A percentile compares a stretch with the other conserved stretches of the same genome.
These are phyloP conservation scores for Diachasma alloeum DNA, from an alignment of 1,140 invertebrate species.

Conservation along the genomic window DNA sequence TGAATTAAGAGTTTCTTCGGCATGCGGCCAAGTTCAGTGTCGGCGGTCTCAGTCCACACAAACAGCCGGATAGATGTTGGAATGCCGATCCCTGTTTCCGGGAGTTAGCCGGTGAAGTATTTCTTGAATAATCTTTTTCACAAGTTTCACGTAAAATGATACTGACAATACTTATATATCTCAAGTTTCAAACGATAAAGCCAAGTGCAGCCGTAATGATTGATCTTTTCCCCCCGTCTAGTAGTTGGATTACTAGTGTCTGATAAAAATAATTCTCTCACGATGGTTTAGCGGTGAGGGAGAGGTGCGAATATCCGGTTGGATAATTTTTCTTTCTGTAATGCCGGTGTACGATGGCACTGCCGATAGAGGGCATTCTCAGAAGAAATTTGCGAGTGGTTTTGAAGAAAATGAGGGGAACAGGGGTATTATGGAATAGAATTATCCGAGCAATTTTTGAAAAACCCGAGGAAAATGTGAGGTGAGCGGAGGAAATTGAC, in stretches of 20 bases:
- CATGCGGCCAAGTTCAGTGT: too few relatives aligned
- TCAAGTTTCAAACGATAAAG: neutral
- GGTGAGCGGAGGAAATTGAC: too few relatives aligned
- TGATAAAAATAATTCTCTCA: conserved; percentile 8
- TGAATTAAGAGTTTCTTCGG: too few relatives aligned
- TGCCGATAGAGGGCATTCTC: neutral
- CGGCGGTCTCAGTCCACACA: too few relatives aligned
- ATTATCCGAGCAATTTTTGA: too few relatives aligned
- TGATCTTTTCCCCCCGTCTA: neutral
- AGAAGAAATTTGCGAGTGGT: neutral
- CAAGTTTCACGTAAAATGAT: neutral
- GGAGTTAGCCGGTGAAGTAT: too few relatives aligned
- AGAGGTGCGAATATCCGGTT: neutral
- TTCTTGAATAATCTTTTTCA: neutral
- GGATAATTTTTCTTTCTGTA: neutral
- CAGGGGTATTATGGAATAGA: too few relatives aligned
- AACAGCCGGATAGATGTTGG: too few relatives aligned
- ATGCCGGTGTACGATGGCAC: neutral
- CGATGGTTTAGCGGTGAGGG: neutral
- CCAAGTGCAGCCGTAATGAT: neutral
- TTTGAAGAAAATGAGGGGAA: neutral
- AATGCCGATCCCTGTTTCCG: too few relatives aligned
- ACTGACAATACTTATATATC: neutral
- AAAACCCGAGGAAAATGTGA: too few relatives aligned
- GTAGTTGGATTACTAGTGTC: neutral